Conservation (phyloP, 1,140 invertebrate genomes). For the Drosophila truncata region DNA sequence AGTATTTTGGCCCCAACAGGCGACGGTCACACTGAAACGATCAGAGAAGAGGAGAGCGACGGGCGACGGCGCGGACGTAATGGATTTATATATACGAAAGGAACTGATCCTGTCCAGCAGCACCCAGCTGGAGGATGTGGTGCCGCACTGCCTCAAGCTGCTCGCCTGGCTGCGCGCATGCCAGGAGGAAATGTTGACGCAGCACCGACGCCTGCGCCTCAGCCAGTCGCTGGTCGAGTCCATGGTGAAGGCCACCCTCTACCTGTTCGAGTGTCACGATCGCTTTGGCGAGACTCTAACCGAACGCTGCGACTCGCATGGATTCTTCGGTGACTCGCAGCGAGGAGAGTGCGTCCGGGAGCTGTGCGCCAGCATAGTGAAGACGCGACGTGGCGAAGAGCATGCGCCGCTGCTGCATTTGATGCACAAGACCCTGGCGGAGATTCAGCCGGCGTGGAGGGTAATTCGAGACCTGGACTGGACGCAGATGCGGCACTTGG, state of each 20-base stretch:
- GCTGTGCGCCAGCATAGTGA: slow-evolving; percentile 49
- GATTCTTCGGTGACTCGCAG: slow-evolving; percentile 16
- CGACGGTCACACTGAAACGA: background rate
- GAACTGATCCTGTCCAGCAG: slow-evolving; percentile 38
- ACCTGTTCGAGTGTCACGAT: slow-evolving; percentile 56
- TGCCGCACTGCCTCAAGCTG: slow-evolving; percentile 45
- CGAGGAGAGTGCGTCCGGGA: slow-evolving; percentile 27
- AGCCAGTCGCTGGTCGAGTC: slow-evolving; percentile 50
- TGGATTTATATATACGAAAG: slow-evolving; percentile 63
- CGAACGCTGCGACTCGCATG: slow-evolving; percentile 23
- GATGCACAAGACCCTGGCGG: slow-evolving; percentile 43
- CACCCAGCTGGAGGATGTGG: slow-evolving; percentile 50
- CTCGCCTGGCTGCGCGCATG: slow-evolving; percentile 54
- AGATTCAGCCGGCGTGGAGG: slow-evolving; percentile 53
- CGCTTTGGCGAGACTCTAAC: slow-evolving; percentile 45
- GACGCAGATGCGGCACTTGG: slow-evolving; percentile 26
- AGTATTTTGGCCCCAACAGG: too few species aligned
- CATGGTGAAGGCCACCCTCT: slow-evolving; percentile 62
- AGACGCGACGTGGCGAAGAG: slow-evolving; percentile 43
- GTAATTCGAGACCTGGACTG: slow-evolving; percentile 61
- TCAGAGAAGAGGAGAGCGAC: background rate
- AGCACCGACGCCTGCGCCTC: slow-evolving; percentile 34
- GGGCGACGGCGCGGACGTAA: background rate
- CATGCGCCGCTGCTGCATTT: slow-evolving; percentile 45
- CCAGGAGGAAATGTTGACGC: slow-evolving; percentile 44